A percentile compares a stretch with the other conserved stretches of the same genome.
Conservation (phyloP, 2,888 invertebrate species). For the Polydrusus cervinus region DNA sequence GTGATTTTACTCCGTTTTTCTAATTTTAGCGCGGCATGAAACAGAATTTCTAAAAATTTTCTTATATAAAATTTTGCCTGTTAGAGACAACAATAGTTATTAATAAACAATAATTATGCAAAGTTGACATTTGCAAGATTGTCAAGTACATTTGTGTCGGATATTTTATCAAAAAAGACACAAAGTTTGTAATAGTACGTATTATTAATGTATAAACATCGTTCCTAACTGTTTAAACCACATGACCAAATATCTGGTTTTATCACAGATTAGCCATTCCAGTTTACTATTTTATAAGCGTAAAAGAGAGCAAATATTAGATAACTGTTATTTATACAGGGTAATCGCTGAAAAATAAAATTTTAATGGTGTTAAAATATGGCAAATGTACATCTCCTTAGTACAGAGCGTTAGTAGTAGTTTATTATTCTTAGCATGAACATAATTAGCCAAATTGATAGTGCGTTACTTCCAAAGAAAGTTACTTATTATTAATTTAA, state of each 20-base stretch:
- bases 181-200: slow-evolving; percentile 39
- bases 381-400: neutral
- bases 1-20: too few relatives aligned
- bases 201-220: slow-evolving; percentile 41
- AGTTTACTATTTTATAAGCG: slow-evolving; percentile 41
- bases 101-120: neutral
- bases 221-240: slow-evolving; percentile 44
- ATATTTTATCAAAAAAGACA: slow-evolving; percentile 49
- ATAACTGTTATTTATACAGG: slow-evolving; percentile 30
- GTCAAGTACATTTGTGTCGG: slow-evolving; percentile 41
- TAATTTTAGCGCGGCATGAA: too few relatives aligned
- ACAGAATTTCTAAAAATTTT: too few relatives aligned
- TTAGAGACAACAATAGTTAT: neutral
- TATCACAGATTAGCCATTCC: slow-evolving; percentile 47
- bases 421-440: too few relatives aligned
- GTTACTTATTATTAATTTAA: too few relatives aligned
- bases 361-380: slow-evolving; percentile 14
- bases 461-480: too few relatives aligned
- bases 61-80: neutral
- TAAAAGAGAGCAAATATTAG: slow-evolving; percentile 47
- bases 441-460: too few relatives aligned
- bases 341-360: slow-evolving; percentile 25
- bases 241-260: slow-evolving; percentile 49
- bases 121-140: slow-evolving; percentile 48
- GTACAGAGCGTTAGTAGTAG: neutral